Conservation (phyloP, 2,888 invertebrate species). For the Brachypalpus laphriformis region DNA sequence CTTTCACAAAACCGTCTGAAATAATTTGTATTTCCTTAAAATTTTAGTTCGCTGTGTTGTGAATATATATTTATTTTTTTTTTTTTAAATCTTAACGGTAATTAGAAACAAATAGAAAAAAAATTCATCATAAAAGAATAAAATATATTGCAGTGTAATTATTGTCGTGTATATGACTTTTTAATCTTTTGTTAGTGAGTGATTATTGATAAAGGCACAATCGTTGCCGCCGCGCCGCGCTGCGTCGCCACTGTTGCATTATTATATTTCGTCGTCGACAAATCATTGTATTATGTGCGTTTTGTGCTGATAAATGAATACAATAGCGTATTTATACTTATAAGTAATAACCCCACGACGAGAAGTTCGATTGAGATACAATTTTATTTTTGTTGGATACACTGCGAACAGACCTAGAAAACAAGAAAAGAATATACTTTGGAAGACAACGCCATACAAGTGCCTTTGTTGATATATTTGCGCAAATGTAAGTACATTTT, state of each 20-base stretch:
- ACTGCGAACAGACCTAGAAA: background rate
- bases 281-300: conserved; percentile 21
- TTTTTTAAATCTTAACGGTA: conserved; percentile 1
- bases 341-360: conserved; percentile 25
- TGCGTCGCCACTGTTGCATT: conserved; percentile 53
- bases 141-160: conserved; percentile 41
- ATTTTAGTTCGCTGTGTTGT: conserved; percentile 32
- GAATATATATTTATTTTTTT: too few relatives aligned
- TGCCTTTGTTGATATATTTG: conserved; percentile 2
- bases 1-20: background rate
- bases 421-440: conserved; percentile 2
- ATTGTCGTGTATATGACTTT: conserved; percentile 34
- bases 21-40: background rate
- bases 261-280: conserved; percentile 7
- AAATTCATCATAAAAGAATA: background rate
- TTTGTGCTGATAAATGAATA: conserved; percentile 52
- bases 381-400: conserved; percentile 20
- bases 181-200: conserved; percentile 47
- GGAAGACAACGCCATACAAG: conserved; percentile 13
- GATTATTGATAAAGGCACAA: conserved; percentile 65
- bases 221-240: conserved; percentile 24
- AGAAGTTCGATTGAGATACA: conserved; percentile 25
- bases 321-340: conserved; percentile 13
- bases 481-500: conserved; percentile 42
- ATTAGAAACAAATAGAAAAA: conserved; percentile 19